Percentiles rank a stretch among this genome's conserved stretches.
Evolutionary conservation across 2,888 invertebrate species (phyloP).

Genomic region (Euclidia mi): DNA sequence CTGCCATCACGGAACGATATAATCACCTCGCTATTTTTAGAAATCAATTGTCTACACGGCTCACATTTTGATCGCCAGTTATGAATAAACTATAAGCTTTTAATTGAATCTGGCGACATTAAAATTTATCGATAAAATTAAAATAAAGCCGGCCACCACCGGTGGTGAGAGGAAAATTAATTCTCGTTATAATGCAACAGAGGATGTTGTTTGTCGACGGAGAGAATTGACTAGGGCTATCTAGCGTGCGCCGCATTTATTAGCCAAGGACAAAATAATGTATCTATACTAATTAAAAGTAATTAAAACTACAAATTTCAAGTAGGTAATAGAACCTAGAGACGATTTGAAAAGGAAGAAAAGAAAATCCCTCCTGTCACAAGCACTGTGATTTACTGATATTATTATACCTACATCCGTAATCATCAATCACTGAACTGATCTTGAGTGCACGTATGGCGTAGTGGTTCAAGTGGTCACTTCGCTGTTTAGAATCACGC

Average conservation of each 20-base stretch:
- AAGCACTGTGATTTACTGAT: too few species aligned
- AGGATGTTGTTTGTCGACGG: slow-evolving; percentile 9
- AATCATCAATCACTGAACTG: too few species aligned
- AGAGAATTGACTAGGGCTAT: not conserved
- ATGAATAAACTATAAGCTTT: slow-evolving; percentile 44
- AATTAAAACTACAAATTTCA: too few species aligned
- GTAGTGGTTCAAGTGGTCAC: too few species aligned
- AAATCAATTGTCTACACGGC: slow-evolving; percentile 10
- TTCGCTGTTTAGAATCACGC: too few species aligned
- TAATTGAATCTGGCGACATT: slow-evolving; percentile 39
- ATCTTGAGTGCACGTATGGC: too few species aligned
- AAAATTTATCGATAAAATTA: slow-evolving; percentile 38
- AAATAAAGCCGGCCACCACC: not conserved
- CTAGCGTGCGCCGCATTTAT: slow-evolving; percentile 4
- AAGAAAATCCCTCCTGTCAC: too few species aligned
- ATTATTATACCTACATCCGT: too few species aligned
- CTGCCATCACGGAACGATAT: too few species aligned
- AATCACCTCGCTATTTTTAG: not conserved
- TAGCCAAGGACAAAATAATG: not conserved
- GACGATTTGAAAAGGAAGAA: too few species aligned
- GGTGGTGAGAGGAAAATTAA: slow-evolving; percentile 34
- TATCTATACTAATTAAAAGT: too few species aligned
- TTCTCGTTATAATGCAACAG: slow-evolving; percentile 40
- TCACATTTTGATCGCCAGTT: slow-evolving; percentile 8
- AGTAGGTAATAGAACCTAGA: too few species aligned